These are phyloP conservation scores for Austrolebias charrua DNA, from an alignment of 2,797 vertebrate genomes.

Conservation along the genomic window DNA sequence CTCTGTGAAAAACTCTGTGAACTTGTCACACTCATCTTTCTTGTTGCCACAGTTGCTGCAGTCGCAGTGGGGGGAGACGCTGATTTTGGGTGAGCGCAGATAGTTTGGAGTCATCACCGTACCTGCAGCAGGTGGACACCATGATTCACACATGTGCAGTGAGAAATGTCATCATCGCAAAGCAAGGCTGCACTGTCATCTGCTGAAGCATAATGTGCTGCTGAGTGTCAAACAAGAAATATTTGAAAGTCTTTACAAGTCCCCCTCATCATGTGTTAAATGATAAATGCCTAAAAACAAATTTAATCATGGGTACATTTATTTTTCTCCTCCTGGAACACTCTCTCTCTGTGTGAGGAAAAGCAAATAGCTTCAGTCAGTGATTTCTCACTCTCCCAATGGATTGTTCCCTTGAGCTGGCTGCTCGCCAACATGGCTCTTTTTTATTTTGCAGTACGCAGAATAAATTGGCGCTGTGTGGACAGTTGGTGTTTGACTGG, in stretches of 20 bases:
- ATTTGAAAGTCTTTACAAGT: slow-evolving; percentile 7
- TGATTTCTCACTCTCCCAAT: slow-evolving; percentile 66
- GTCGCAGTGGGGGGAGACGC: slow-evolving; percentile 91
- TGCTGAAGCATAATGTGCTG: background rate
- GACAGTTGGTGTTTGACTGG: slow-evolving; percentile 27
- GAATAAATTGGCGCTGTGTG: slow-evolving; percentile 45
- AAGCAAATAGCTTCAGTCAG: slow-evolving; percentile 72
- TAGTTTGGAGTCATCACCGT: slow-evolving; percentile 95
- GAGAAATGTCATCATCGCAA: background rate
- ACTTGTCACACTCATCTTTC: slow-evolving; percentile 86
- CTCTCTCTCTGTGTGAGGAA: slow-evolving; percentile 36
- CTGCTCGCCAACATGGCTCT: slow-evolving; percentile 48
- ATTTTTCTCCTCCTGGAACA: slow-evolving; percentile 2
- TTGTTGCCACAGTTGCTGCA: slow-evolving; percentile 91
- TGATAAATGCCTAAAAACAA: slow-evolving; percentile 17
- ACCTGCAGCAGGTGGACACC: slow-evolving; percentile 67
- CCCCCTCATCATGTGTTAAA: slow-evolving; percentile 4
- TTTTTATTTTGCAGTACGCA: slow-evolving; percentile 61
- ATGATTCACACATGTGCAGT: background rate
- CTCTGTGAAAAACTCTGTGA: slow-evolving; percentile 90
- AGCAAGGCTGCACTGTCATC: background rate
- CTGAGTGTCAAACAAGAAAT: background rate
- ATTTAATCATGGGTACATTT: slow-evolving; percentile 14
- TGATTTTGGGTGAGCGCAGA: slow-evolving; percentile 87
- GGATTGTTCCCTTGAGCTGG: slow-evolving; percentile 62